Conservation (phyloP, 2,888 invertebrate species). For the Odiellus spinosus region DNA sequence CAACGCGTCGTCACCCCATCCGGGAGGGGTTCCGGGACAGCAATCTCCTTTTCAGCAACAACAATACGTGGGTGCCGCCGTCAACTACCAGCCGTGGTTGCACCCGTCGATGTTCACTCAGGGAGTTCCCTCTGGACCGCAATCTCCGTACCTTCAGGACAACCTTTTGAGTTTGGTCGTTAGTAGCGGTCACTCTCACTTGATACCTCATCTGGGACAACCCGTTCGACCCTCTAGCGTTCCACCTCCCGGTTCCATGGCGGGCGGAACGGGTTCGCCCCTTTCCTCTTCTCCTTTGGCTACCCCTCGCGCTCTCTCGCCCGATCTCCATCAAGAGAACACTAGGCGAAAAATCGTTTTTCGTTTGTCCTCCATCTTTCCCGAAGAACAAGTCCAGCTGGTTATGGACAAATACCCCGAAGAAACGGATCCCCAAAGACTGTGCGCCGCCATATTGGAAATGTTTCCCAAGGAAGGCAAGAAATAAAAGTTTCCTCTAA, state of each 20-base stretch:
- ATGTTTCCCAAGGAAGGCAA: slow-evolving; percentile 38
- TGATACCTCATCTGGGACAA: slow-evolving; percentile 7
- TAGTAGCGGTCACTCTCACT: not conserved
- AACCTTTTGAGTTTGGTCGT: not conserved
- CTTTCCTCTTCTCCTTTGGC: slow-evolving; percentile 1
- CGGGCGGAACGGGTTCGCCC: not conserved
- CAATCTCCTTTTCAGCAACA: not conserved
- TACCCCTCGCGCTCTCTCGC: slow-evolving; percentile 8
- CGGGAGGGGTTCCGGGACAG: slow-evolving; percentile 4
- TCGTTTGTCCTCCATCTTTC: slow-evolving; percentile 79
- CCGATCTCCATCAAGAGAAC: slow-evolving; percentile 32
- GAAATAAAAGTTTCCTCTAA: too few relatives aligned
- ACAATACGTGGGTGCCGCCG: not conserved
- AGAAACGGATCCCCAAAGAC: slow-evolving; percentile 72
- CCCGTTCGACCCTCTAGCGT: slow-evolving; percentile 19
- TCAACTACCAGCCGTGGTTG: not conserved
- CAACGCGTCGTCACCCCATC: slow-evolving; percentile 31
- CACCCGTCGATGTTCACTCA: not conserved
- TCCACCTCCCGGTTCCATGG: slow-evolving; percentile 27
- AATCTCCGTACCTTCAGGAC: not conserved
- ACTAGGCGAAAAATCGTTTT: slow-evolving; percentile 62
- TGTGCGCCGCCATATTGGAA: slow-evolving; percentile 68
- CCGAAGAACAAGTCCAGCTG: slow-evolving; percentile 69
- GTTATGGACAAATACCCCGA: slow-evolving; percentile 77
- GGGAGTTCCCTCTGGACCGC: not conserved